Base-by-base conservation (phyloP, 1,140 invertebrate species). In the Eupristina koningsbergeri region DNA sequence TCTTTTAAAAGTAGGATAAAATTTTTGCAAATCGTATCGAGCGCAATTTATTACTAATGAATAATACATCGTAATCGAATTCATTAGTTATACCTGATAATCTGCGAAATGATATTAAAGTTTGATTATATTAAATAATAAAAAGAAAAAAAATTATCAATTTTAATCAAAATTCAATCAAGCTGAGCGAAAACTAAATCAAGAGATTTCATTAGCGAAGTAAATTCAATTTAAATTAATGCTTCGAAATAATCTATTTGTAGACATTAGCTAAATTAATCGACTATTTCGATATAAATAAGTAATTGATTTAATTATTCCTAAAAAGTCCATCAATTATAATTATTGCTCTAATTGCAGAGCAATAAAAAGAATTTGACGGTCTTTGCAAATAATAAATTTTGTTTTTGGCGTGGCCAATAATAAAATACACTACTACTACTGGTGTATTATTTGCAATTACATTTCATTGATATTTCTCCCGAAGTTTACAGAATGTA, bases 201-300 rank as follows among this genome's bases (percentile, higher is more conserved):
- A 77, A 69, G 75, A 36, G 29, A 74, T 78, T 83, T 58, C 34
- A 78, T 79, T 50, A 74, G 67, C 36, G 15, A 80, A 80, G 15
- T 74, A 50, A 47, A 84, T 84, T 45, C 45, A 79, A 53, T 71
- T 80, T 79, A 34, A 80, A 79, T 74, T 80, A 74, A 64, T 29
- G 39, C 74, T 79, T 79, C 63, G 63, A 83, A 71, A 74, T 64
- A 74, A 64, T 75, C 41, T 63, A 53, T n/a, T 22, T 29, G 22
- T 77, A n/a, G 31, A 8, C 73, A 77, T 82, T 67, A 13, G 26
- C 45, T 61, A 78, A 83, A 78, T 78, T 77, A 71, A 83, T 82
- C 61, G 45, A 53, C 61, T 67, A 64, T 50, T 63, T 74, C 36
- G 47, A 22, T 71, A 80, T 53, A 39, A 15, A 78, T 31, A 53